A percentile compares a stretch with the other conserved stretches of the same genome.
These are phyloP conservation scores for Drosophila anomalata DNA, from an alignment of 2,888 invertebrate species.

Conservation along the genomic window DNA sequence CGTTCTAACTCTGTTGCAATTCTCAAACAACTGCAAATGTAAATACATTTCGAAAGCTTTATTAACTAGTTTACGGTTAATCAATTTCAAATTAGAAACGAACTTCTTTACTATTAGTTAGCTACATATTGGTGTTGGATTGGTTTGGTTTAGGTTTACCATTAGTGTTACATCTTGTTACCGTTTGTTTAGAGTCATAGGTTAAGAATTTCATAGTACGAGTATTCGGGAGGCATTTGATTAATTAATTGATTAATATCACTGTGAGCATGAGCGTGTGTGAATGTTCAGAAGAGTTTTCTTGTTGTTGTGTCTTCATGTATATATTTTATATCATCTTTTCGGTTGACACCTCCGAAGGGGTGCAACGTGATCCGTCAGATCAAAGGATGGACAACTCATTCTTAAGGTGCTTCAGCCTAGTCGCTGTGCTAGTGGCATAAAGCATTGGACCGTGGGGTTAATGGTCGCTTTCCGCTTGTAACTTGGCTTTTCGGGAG, in stretches of 20 bases:
- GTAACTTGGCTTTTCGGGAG: constrained; percentile 49
- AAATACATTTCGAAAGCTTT: constrained; percentile 33
- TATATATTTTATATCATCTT: constrained; percentile 34
- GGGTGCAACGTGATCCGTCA: constrained; percentile 7
- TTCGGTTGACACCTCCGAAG: constrained; percentile 16
- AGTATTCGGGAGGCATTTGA: constrained; percentile 64
- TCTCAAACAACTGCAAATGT: constrained; percentile 33
- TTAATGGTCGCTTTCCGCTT: constrained; percentile 43
- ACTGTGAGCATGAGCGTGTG: constrained; percentile 85
- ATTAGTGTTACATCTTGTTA: constrained; percentile 75
- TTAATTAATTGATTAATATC: constrained; percentile 67
- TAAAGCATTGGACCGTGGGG: constrained; percentile 32
- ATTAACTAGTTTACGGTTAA: constrained; percentile 68
- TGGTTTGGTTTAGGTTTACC: constrained; percentile 58
- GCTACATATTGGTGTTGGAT: constrained; percentile 69
- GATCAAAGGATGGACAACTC: constrained; percentile 56
- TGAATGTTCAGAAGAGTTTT: constrained; percentile 83
- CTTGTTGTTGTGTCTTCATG: constrained; percentile 55
- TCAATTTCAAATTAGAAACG: constrained; percentile 69
- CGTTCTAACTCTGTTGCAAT: constrained; percentile 44
- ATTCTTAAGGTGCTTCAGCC: constrained; percentile 62
- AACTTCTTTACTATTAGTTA: constrained; percentile 73
- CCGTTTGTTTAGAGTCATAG: constrained; percentile 68
- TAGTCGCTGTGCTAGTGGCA: constrained; percentile 35
- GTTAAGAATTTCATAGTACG: constrained; percentile 69